Conservation (phyloP, 2,113 vertebrate genomes). For the Oryzias celebensis region DNA sequence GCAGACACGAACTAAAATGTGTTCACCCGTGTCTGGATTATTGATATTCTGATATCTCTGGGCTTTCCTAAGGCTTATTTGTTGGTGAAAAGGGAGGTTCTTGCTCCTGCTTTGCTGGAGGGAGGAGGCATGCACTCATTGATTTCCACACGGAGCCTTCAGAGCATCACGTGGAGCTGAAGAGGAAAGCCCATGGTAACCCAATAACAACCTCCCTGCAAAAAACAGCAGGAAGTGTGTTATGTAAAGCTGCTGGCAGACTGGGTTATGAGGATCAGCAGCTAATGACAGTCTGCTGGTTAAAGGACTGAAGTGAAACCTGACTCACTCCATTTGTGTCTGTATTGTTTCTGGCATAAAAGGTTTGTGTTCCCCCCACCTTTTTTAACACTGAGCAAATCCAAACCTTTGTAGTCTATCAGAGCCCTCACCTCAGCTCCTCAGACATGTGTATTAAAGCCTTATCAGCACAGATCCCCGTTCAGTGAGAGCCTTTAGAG, state of each 20-base stretch:
- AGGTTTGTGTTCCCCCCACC: slow-evolving; percentile 10
- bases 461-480: slow-evolving; percentile 60
- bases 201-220: slow-evolving; percentile 53
- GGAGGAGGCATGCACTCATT: slow-evolving; percentile 52
- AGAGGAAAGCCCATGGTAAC: slow-evolving; percentile 68
- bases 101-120: slow-evolving; percentile 22
- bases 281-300: slow-evolving; percentile 32
- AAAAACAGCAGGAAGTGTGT: slow-evolving; percentile 37
- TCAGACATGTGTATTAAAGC: slow-evolving; percentile 46
- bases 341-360: slow-evolving; percentile 53
- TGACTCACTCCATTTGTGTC: slow-evolving; percentile 15
- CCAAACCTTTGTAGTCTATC: slow-evolving; percentile 60
- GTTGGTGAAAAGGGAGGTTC: slow-evolving; percentile 31
- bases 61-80: slow-evolving; percentile 42
- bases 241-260: slow-evolving; percentile 43
- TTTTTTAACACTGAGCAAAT: slow-evolving; percentile 35
- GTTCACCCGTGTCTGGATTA: slow-evolving; percentile 45
- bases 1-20: slow-evolving; percentile 19
- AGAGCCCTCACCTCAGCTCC: slow-evolving; percentile 29
- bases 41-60: slow-evolving; percentile 45
- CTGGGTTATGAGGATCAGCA: slow-evolving; percentile 47
- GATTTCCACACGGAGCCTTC: slow-evolving; percentile 52
- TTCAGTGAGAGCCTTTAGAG: slow-evolving; percentile 53
- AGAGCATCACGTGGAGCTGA: slow-evolving; percentile 43
- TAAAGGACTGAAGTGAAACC: slow-evolving; percentile 24